Evolutionary conservation across 2,888 invertebrate species (phyloP).

Genomic region (Callinectes sapidus): DNA sequence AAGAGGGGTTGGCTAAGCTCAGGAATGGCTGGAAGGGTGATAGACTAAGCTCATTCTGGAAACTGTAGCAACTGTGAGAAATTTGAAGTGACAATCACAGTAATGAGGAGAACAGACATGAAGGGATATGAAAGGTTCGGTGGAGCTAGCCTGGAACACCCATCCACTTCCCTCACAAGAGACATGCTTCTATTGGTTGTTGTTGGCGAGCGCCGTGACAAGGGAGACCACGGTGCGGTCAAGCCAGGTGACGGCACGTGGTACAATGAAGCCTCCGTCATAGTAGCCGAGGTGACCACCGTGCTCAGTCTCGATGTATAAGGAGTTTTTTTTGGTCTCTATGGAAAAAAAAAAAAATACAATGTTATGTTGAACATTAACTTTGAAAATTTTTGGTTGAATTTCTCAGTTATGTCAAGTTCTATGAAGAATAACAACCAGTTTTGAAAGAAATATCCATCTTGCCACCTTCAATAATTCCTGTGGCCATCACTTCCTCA

Average conservation of each 20-base stretch:
- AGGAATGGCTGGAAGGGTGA: background rate
- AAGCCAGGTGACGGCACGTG: slow-evolving; percentile 94
- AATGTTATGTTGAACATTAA: background rate
- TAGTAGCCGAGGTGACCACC: slow-evolving; percentile 97
- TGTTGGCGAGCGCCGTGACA: slow-evolving; percentile 78
- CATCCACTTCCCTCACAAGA: background rate
- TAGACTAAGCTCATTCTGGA: background rate
- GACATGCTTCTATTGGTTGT: slow-evolving; percentile 27
- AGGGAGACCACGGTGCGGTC: slow-evolving; percentile 91
- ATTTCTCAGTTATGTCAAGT: background rate
- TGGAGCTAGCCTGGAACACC: slow-evolving; percentile 32
- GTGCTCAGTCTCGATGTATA: slow-evolving; percentile 89
- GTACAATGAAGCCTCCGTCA: slow-evolving; percentile 91
- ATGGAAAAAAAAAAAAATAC: background rate
- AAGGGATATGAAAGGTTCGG: background rate
- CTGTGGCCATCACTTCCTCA: no score
- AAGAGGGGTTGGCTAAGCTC: background rate
- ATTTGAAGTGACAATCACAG: background rate
- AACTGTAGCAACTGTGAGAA: background rate
- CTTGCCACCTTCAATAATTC: no score
- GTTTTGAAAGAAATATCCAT: background rate
- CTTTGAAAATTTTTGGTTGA: background rate
- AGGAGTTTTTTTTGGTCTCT: slow-evolving; percentile 83
- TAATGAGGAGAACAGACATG: background rate
- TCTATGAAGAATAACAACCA: background rate